phyloP scores from a whole-genome alignment of 2,113 vertebrate genomes.

The Parus major region DNA sequence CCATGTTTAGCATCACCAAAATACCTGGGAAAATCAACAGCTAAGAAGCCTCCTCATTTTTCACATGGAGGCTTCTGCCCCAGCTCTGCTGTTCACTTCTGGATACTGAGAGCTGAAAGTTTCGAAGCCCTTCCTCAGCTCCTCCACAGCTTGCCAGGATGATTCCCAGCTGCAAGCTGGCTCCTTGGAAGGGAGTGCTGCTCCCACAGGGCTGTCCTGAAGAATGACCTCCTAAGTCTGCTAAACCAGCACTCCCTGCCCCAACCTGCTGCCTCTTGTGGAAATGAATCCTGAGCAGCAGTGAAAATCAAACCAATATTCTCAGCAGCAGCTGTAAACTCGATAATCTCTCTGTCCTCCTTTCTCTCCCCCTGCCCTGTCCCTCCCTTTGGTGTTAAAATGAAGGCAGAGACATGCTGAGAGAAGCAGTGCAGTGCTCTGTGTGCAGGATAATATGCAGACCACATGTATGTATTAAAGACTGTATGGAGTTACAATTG shows the following conservation, averaged over 20 bases:
- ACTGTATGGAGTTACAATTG: conserved; percentile 49
- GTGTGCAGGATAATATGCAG: conserved; percentile 20
- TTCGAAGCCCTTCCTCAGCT: neutral
- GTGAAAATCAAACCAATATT: conserved; percentile 16
- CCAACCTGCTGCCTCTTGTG: neutral
- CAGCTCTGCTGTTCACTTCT: fast-evolving
- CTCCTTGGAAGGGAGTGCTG: neutral
- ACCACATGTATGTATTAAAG: conserved; percentile 38
- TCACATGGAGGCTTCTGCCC: neutral
- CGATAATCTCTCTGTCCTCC: conserved; percentile 19
- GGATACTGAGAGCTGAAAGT: neutral
- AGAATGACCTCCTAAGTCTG: neutral
- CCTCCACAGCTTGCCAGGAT: fast-evolving
- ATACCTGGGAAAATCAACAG: neutral
- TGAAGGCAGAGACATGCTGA: conserved; percentile 24
- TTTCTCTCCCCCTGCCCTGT: neutral
- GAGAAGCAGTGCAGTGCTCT: neutral
- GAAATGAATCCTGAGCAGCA: neutral
- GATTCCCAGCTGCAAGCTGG: neutral
- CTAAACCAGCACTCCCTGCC: fast-evolving
- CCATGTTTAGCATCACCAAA: neutral
- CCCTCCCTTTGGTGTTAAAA: conserved; percentile 7
- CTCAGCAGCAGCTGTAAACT: conserved; percentile 27
- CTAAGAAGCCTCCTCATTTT: neutral
- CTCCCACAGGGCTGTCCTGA: neutral